Base-by-base conservation (phyloP, 53 echinoderm and acorn worm species). In the Holothuria leucospilota region DNA sequence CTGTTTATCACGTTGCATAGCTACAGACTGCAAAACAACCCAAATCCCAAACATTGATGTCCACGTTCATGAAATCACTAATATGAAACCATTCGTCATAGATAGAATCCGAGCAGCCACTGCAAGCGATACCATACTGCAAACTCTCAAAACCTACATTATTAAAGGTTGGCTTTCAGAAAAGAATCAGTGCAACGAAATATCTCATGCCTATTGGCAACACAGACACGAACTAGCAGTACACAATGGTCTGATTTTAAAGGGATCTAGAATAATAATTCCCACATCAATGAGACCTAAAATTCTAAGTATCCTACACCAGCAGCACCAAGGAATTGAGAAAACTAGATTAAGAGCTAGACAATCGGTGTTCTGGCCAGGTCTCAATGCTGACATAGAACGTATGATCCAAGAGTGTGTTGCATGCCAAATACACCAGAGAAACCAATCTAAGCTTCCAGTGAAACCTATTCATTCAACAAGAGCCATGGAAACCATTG, bases 401-500 rank as follows among this genome's bases (percentile, higher is more conserved):
- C 68, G 71, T 15, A 85, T 85, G 85, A 51, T 85, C 29, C 69
- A 34, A 68, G 28, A 11, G 0, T 70, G 85, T 68, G 68, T 69
- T 24, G 8, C 38, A 42, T 24, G 71, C 28, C 85, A 71, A 68
- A 67, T 46, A 68, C 69, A 85, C 28, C 85, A 85, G 26, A 40
- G 69, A 67, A 85, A 56, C 40, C 85, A 85, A 68, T 85, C 85
- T 2, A 85, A n/a, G n/a, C n/a, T n/a, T n/a, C n/a, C n/a, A n/a
- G n/a, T n/a, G n/a, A n/a, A n/a, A n/a, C n/a, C n/a, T n/a, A n/a
- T n/a, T n/a, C n/a, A n/a, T n/a, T n/a, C n/a, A n/a, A n/a, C n/a
- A n/a, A n/a, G n/a, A n/a, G 85, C 85, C 5, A 85, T 85, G 85
- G 69, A 85, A 51, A 85, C 42, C 51, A 28, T 85, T 26, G 85